Percentiles rank a stretch among this genome's conserved stretches.
These are phyloP conservation scores for Tragelaphus scriptus DNA, from an alignment of 2,113 vertebrate genomes.

Conservation along the genomic window DNA sequence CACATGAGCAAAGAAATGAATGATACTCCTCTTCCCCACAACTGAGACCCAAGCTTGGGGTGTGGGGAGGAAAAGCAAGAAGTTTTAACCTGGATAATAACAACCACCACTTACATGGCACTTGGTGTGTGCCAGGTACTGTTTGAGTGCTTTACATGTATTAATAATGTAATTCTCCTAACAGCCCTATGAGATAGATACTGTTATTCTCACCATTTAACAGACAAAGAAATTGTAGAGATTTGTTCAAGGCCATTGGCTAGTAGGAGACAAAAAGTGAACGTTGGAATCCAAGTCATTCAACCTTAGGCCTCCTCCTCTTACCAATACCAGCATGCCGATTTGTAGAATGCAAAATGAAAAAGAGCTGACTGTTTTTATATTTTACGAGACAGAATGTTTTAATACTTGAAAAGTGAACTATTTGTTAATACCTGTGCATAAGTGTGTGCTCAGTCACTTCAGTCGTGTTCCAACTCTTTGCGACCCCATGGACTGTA, in stretches of 20 bases:
- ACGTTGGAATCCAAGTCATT: background rate
- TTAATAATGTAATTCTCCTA: background rate
- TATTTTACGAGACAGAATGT: background rate
- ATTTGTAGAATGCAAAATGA: background rate
- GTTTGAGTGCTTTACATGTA: background rate
- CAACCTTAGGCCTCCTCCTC: background rate
- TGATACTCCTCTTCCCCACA: background rate
- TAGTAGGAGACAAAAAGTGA: background rate
- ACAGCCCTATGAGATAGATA: background rate
- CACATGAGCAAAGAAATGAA: background rate
- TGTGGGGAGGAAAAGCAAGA: background rate
- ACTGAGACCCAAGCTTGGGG: background rate
- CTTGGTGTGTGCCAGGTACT: accelerated
- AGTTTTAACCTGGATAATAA: background rate
- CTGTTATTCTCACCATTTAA: background rate
- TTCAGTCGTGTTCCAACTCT: background rate
- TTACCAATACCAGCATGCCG: background rate
- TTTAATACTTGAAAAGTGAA: background rate
- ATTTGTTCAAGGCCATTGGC: background rate
- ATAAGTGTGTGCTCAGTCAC: background rate
- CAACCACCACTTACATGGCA: background rate
- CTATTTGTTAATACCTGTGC: background rate
- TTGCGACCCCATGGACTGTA: background rate
- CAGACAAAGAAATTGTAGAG: background rate
- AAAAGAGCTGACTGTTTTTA: background rate